Evolutionary conservation across 2,888 invertebrate species (phyloP), one percentile per base, ranked within the genome.

Genomic region (Eurytoma californica): DNA sequence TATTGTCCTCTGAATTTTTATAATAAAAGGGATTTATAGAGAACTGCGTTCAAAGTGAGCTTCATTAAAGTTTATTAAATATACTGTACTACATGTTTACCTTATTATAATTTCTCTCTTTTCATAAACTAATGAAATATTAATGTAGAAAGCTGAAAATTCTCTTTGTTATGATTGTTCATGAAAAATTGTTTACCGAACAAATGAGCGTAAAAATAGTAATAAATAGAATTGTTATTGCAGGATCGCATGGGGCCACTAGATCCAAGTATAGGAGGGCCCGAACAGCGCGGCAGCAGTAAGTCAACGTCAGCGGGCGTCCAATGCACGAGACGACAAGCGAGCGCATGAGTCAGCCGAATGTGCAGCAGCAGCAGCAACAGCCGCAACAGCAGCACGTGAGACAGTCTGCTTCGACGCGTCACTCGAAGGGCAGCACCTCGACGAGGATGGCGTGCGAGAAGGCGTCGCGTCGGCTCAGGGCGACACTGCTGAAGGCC

Each of bases 371-470:
- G 24, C 61, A 72, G 49, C 57, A 69, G 39, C 63, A 63, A 4
- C 61, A 63, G n/a, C n/a, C n/a, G 5, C 61, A 68, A n/a, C 68
- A 72, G 49, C 72, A 63, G 28, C 63, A 39, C 68, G 39, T 53
- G 57, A 49, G 63, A 39, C 28, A 60, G 57, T n/a, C 67, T 47
- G 20, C 57, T n/a, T 14, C 39, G 39, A 9, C 55, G 84, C 86
- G 39, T 39, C 39, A 39, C 4, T 39, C 39, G 39, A 39, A 39
- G 39, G 16, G 16, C 53, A 53, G 14, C 53, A 53, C 24, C 18
- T 85, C 88, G n/a, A 81, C 88, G 77, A 90, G 89, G 83, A 86
- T 89, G 87, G 88, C 86, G 13, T 90, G 88, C 84, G 90, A 90
- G 79, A 90, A 89, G 80, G 90, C 90, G 51, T 84, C 87, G 77